Base-by-base conservation (phyloP, 2,113 vertebrate genomes). In the Dasyprocta punctata region DNA sequence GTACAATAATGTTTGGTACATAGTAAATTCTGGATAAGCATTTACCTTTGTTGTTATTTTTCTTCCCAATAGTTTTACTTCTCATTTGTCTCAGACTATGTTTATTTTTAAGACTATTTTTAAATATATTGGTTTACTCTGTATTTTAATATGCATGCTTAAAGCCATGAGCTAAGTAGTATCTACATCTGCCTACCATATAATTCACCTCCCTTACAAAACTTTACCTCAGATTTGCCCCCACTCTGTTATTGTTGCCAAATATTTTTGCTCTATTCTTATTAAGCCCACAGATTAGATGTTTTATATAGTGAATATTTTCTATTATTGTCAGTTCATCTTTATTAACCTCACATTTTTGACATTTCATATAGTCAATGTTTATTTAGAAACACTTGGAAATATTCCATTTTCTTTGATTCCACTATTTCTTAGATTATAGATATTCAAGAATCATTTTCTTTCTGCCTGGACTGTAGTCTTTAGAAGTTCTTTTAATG, bases 321-420 rank as follows among this genome's bases (percentile, higher is more conserved):
- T 47, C 73, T 75, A 49, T 65, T 63, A 19, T 84, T 63, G 30
- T 93, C 47, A 89, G 6, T 14, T 89, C n/a, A 65, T 90, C 44
- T 86, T 58, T 86, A 95, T 83, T 69, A 90, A 86, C 41, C 13
- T n/a, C n/a, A 78, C 30, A 49, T 81, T 63, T 78, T 77, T 78
- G 44, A 88, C 14, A 84, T 54, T 30, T 89, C 30, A 56, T 86
- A 38, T 47, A 41, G 47, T 90, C 38, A 86, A 26, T 58, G 36
- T 85, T 96, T 73, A 91, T 81, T 85, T 77, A 95, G 30, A 58
- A 49, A 61, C 38, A 44, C 7, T 65, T 89, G 56, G 89, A 89
- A 91, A 94, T 52, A 82, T 28, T 89, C 14, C 1, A 87, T 61
- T 73, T 75, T 89, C 36, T 80, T 89, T 58, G 65, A 75, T 52